Evolutionary conservation across 2,113 vertebrate genomes (phyloP), one percentile per base, ranked within the genome.

Genomic region (Toxostoma redivivum): DNA sequence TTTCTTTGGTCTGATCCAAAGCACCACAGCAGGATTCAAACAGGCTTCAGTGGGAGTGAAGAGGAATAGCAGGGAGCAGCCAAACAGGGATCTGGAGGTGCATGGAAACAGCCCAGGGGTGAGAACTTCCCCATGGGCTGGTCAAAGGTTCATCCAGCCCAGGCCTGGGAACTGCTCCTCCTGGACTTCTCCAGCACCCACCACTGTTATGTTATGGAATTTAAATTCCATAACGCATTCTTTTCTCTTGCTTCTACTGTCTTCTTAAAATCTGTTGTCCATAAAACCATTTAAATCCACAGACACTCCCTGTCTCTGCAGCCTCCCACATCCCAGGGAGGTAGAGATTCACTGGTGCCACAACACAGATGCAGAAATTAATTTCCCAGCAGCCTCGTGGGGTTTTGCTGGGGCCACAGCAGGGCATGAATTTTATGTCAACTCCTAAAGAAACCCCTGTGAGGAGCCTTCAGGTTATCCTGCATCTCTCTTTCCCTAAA

Each of bases 281-380:
- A 54, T 31, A 65, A 77, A 20, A 12, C 24, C 7, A 2, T 10
- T 24, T 9, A 44, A 53, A 35, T 4, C 14, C 30, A 15, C 0
- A 0, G 44, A 10, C 12, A 3, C 8, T 19, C 23, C 25, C 66
- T 62, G 42, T 6, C 31, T 66, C 45, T 53, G 31, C 47, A 88
- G 61, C 56, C 33, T 42, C 62, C 57, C 57, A 12, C 37, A 7
- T 10, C 48, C 18, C 17, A 0, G 1, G 35, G 20, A 40, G 2
- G 10, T 4, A 24, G 28, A 62, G 25, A 9, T 35, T 73, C 60
- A 11, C 21, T 12, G 21, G 14, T 78, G 47, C n/a, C 38, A 25
- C 61, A 50, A 24, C 76, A 69, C 61, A 42, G 9, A 74, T 76
- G 47, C 22, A 66, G 25, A 35, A 47, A 77, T 87, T 35, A 7